Base-by-base conservation (phyloP, 2,113 vertebrate species). In the Percina caprodes region DNA sequence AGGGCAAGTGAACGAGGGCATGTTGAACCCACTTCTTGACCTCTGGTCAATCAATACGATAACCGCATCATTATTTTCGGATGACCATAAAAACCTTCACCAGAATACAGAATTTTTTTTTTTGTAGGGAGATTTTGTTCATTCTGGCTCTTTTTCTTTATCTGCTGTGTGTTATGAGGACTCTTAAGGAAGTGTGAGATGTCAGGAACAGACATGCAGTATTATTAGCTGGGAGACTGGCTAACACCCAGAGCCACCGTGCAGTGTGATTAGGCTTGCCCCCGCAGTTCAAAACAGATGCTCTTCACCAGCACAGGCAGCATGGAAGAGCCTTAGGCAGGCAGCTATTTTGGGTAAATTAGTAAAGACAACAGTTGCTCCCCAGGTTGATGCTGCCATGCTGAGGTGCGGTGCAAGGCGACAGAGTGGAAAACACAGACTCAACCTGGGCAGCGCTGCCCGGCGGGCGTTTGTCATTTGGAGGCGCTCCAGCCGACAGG, bases 261-360 rank as follows among this genome's bases (percentile, higher is more conserved):
- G 35, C 85, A 14, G 72, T 84, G 83, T 89, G 92, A 91, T 89
- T 89, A 91, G 39, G 79, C 56, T 51, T 78, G 77, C 86, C 88
- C 93, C 93, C 74, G 82, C 89, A 77, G 92, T 88, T 92, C 71
- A 80, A 88, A 89, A 82, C 94, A 94, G 93, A 94, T 93, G 93
- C 91, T 94, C 74, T 72, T 89, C 89, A 77, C 88, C 79, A 18
- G 77, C 84, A 88, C 90, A 82, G 88, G 88, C 88, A 77, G 85
- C 77, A 76, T 56, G 67, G 79, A 88, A 33, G 62, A 82, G 86
- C 88, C 82, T 15, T 61, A 85, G 91, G 91, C 87, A 69, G 77
- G 79, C 61, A 39, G 86, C 92, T 94, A 93, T 93, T 94, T 93
- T 88, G 85, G 92, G 88, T 92, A 92, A 94, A 93, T 93, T 88